Percentiles rank a stretch among this genome's conserved stretches.
Conservation (phyloP, 2,113 vertebrate species). For the Pica pica region DNA sequence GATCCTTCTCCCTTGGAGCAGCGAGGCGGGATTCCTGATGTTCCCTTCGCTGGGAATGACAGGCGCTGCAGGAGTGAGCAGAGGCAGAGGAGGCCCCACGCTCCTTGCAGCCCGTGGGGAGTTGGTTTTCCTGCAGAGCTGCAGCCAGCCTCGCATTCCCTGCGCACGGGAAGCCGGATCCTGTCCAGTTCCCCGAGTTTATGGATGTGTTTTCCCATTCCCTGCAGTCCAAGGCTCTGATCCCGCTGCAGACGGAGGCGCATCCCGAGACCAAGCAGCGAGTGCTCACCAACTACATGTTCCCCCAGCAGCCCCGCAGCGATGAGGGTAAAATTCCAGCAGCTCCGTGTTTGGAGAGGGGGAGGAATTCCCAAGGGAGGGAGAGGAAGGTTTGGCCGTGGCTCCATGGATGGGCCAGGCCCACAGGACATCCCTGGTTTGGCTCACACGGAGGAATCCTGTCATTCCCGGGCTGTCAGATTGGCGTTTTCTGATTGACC, state of each 20-base stretch:
- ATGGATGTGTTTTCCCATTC: neutral
- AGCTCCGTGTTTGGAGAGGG: rapidly evolving
- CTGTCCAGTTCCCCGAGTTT: rapidly evolving
- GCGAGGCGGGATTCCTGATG: neutral
- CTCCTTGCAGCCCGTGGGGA: no score
- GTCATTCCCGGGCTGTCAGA: neutral
- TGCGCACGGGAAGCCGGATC: rapidly evolving
- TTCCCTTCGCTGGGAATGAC: rapidly evolving
- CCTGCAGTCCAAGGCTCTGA: constrained; percentile 96
- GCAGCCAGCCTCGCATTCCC: neutral
- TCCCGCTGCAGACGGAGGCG: constrained; percentile 96
- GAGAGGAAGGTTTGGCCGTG: rapidly evolving
- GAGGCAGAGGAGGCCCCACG: no score
- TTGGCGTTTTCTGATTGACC: neutral
- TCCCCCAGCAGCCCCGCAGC: constrained; percentile 94
- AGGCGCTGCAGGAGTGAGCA: neutral
- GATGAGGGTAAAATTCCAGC: constrained; percentile 79
- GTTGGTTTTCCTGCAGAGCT: no score
- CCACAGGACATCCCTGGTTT: rapidly evolving
- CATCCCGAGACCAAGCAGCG: constrained; percentile 98
- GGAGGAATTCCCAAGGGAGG: neutral
- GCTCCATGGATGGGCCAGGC: neutral
- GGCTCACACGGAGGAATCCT: neutral
- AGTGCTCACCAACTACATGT: constrained; percentile 99
- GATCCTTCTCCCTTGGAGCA: neutral